Evolutionary conservation across 2,888 invertebrate species (phyloP).

Genomic region (Andrena chrysosceles): DNA sequence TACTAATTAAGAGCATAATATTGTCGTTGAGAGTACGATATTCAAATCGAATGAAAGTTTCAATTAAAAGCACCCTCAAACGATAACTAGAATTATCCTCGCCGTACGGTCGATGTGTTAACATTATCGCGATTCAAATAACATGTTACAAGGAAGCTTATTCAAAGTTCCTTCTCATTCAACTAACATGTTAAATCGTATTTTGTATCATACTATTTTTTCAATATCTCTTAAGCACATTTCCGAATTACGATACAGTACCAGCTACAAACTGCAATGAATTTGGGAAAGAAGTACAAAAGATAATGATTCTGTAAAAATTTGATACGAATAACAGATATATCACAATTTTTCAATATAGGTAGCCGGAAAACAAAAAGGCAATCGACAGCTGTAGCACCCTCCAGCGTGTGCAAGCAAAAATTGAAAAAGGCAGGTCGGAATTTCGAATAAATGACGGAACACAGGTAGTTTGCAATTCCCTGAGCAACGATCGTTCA

Average conservation of each 20-base stretch:
- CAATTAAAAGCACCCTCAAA: not conserved
- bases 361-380: not conserved
- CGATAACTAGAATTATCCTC: not conserved
- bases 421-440: not conserved
- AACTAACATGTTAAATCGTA: too few species aligned
- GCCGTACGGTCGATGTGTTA: not conserved
- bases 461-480: slow-evolving; percentile 19
- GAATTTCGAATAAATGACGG: not conserved
- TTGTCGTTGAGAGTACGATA: not conserved
- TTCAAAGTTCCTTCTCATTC: too few species aligned
- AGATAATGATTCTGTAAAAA: not conserved
- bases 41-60: not conserved
- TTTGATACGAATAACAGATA: not conserved
- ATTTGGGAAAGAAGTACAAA: not conserved
- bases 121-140: not conserved
- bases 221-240: too few species aligned
- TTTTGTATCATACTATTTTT: too few species aligned
- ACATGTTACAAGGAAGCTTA: too few species aligned
- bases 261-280: not conserved
- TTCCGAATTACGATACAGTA: too few species aligned
- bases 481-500: slow-evolving; percentile 42
- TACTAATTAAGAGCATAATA: not conserved
- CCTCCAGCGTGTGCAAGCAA: not conserved
- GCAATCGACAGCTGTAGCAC: slow-evolving; percentile 5
- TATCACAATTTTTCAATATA: not conserved